Evolutionary conservation across 2,113 vertebrate species (phyloP), one percentile per base, ranked within the genome.

Genomic region (Fulmarus glacialis): DNA sequence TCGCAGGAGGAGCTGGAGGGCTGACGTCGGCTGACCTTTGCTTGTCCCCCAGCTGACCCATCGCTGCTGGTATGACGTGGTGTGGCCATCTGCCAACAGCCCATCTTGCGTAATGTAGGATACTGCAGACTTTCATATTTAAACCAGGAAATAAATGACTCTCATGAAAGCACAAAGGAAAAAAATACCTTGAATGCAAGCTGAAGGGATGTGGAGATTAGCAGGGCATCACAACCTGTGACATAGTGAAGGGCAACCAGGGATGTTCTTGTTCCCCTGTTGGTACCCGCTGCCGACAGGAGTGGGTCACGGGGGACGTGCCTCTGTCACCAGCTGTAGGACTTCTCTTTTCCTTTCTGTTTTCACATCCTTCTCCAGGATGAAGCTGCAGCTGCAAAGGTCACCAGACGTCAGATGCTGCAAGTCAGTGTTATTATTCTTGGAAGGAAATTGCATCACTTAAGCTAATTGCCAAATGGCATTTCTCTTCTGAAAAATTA

Each of bases 361-460:
- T 84, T 84, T 58, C 50, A 17, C 53, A 53, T 43, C 48, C 60
- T 70, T 90, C 60, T 74, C 43, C 30, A 47, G 56, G 56, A 29
- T 23, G 66, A 59, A 90, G 55, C 82, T 90, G 73, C 81, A 88
- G 79, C 52, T 84, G 80, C 87, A 93, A 86, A 91, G 89, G 83
- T 95, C 42, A 0, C 59, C 74, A 81, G 88, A 24, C 4, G 1
- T 79, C 67, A 66, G 70, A 32, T 45, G 63, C 36, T 68, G 72
- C 62, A 36, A 56, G 80, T 75, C 40, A 18, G 29, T 34, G 82
- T 64, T 81, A 12, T 89, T 82, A 81, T 70, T 67, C 75, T 60
- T 71, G 85, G 47, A 79, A 91, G 87, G 66, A 90, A 87, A 82
- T 91, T 47, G 40, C 53, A 87, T 85, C 83, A 58, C 71, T 95